Evolutionary conservation across 2,797 vertebrate species (phyloP).

Genomic region (Enteromius mattozi): DNA sequence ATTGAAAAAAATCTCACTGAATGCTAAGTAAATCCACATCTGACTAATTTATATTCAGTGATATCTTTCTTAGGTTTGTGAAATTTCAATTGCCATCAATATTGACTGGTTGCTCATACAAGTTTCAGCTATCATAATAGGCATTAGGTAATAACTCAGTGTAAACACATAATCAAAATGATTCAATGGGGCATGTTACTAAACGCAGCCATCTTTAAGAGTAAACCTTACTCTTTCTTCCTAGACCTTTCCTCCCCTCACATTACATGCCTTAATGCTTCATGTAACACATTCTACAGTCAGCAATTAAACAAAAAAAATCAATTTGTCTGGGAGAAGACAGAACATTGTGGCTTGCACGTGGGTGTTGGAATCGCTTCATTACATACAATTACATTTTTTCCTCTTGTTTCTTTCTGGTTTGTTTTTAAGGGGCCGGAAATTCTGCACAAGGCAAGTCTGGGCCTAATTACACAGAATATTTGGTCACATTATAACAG

Average conservation of each 20-base stretch:
- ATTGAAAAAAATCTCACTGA: neutral
- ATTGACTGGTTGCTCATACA: neutral
- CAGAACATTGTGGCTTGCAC: slow-evolving; percentile 44
- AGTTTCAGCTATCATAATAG: neutral
- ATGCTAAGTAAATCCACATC: neutral
- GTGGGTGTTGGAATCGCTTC: slow-evolving; percentile 60
- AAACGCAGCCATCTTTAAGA: neutral
- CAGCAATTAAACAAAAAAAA: slow-evolving; percentile 76
- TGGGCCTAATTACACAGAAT: slow-evolving; percentile 38
- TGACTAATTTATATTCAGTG: neutral
- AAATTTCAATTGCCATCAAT: neutral
- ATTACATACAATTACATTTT: slow-evolving; percentile 53
- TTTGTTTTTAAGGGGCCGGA: slow-evolving; percentile 50
- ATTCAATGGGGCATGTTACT: neutral
- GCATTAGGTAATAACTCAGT: neutral
- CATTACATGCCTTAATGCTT: slow-evolving; percentile 46
- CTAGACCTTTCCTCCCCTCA: slow-evolving; percentile 17
- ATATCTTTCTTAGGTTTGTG: neutral
- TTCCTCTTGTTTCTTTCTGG: slow-evolving; percentile 41
- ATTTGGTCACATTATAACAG: slow-evolving; percentile 13
- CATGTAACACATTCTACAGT: slow-evolving; percentile 67
- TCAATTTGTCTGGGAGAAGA: slow-evolving; percentile 65
- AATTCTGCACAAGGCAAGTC: slow-evolving; percentile 33
- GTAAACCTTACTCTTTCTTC: neutral
- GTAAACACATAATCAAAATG: neutral